phyloP scores from a whole-genome alignment of 2,113 vertebrate genomes.

The Malaclemys terrapin region DNA sequence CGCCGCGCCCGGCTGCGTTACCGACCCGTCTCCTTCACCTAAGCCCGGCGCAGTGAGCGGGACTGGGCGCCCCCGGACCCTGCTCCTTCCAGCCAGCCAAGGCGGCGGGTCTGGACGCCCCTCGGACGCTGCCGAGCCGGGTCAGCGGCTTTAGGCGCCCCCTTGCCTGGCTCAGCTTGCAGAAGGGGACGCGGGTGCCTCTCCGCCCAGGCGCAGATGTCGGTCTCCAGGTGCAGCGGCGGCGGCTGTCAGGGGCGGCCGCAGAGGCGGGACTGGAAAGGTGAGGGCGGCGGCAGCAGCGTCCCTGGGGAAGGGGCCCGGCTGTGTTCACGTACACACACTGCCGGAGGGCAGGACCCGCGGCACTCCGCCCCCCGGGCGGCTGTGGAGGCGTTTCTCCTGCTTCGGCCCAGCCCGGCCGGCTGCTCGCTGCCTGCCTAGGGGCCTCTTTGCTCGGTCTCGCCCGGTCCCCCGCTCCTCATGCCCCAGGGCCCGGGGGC shows the following conservation, averaged over 20 bases:
- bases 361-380: too few species aligned
- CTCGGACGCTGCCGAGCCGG: background rate
- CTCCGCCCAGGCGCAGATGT: background rate
- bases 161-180: background rate
- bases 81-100: background rate
- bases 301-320: background rate
- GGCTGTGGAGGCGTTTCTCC: too few species aligned
- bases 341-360: background rate
- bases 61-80: background rate
- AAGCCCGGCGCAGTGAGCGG: background rate
- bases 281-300: background rate
- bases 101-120: background rate
- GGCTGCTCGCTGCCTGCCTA: background rate
- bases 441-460: background rate
- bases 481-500: too few species aligned
- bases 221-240: background rate
- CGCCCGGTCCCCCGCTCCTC: background rate
- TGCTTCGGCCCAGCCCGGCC: too few species aligned
- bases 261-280: conserved; percentile 4
- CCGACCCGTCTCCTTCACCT: background rate
- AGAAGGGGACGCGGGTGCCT: background rate
- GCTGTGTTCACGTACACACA: background rate
- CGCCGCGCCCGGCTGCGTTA: background rate
- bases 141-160: background rate
- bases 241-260: background rate